phyloP scores from a whole-genome alignment of 2,888 invertebrate genomes.

The Catocala fraxini region DNA sequence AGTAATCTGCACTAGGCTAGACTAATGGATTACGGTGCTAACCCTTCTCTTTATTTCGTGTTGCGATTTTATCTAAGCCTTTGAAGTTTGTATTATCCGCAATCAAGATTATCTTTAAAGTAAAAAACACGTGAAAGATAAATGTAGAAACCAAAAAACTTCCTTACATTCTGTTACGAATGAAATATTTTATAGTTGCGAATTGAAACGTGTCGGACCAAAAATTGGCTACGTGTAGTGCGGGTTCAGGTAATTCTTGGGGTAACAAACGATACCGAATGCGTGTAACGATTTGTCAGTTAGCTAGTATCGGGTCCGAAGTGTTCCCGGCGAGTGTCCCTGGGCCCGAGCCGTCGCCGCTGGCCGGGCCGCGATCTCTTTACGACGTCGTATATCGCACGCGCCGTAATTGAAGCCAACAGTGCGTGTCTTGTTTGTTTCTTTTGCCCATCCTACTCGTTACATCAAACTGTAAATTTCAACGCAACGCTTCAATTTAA shows the following conservation, averaged over 20 bases:
- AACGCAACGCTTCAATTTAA: conserved; percentile 49
- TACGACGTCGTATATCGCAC: conserved; percentile 63
- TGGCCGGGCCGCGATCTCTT: conserved; percentile 47
- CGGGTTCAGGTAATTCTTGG: conserved; percentile 41
- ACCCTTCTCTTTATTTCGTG: too few relatives aligned
- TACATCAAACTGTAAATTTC: conserved; percentile 62
- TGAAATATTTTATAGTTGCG: conserved; percentile 40
- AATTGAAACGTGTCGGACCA: conserved; percentile 41
- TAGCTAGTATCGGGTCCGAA: conserved; percentile 31
- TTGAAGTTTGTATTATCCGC: not conserved
- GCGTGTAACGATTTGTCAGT: conserved; percentile 51
- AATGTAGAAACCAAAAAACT: conserved; percentile 9
- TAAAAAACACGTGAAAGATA: conserved; percentile 3
- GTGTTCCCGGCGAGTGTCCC: conserved; percentile 37
- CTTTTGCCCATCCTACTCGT: conserved; percentile 60
- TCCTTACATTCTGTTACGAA: conserved; percentile 21
- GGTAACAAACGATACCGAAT: conserved; percentile 44
- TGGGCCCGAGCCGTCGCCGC: conserved; percentile 8
- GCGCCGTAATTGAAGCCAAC: conserved; percentile 65
- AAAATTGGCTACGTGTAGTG: conserved; percentile 39
- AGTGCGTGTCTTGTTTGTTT: conserved; percentile 67
- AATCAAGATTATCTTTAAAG: conserved; percentile 1
- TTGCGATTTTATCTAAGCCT: too few relatives aligned
- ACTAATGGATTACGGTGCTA: too few relatives aligned
- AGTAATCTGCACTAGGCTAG: too few relatives aligned